A percentile compares a stretch with the other conserved stretches of the same genome.
phyloP scores from a whole-genome alignment of 1,140 invertebrate genomes.

The Mylabris phalerata region DNA sequence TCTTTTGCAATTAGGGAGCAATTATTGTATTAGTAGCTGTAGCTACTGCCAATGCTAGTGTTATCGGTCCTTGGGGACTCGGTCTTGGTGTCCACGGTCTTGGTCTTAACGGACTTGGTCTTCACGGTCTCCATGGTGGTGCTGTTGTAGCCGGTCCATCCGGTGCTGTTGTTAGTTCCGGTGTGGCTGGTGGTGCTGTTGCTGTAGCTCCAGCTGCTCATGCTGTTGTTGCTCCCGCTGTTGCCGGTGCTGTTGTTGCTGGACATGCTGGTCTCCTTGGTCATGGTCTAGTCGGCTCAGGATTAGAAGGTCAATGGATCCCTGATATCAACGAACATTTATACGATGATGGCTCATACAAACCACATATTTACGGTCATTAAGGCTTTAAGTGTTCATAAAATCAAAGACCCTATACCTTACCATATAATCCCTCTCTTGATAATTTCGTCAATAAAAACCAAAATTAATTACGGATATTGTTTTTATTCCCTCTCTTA shows the following conservation, averaged over 20 bases:
- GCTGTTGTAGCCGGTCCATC: conserved; percentile 25
- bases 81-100: background rate
- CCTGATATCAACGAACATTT: conserved; percentile 28
- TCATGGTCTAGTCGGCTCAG: conserved; percentile 19
- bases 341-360: conserved; percentile 34
- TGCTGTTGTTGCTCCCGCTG: conserved; percentile 9
- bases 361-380: conserved; percentile 21
- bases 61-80: conserved; percentile 12
- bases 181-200: conserved; percentile 7
- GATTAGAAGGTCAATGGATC: conserved; percentile 31
- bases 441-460: no score
- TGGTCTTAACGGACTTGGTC: background rate
- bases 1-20: no score
- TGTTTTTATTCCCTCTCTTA: no score
- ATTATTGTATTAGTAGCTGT: background rate
- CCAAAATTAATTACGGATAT: no score
- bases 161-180: background rate
- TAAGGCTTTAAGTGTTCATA: background rate
- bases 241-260: background rate
- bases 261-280: background rate
- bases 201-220: conserved; percentile 16
- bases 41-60: background rate
- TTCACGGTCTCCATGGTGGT: conserved; percentile 21
- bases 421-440: no score
- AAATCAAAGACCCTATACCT: no score